These are phyloP conservation scores for Theretra japonica DNA, from an alignment of 2,888 invertebrate genomes.

Conservation along the genomic window DNA sequence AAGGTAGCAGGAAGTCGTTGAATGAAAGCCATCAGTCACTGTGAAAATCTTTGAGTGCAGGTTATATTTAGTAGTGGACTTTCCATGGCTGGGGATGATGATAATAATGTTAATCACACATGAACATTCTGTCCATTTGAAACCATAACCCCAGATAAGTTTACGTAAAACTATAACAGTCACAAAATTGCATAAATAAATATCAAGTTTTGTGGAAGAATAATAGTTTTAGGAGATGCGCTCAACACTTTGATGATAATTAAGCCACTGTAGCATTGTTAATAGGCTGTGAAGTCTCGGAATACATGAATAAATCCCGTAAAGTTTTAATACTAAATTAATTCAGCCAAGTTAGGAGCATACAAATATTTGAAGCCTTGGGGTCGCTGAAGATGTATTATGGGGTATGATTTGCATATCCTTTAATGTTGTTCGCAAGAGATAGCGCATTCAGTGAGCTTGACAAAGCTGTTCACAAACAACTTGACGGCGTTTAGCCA, in stretches of 20 bases:
- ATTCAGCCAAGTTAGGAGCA: slow-evolving; percentile 1
- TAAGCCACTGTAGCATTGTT: not conserved
- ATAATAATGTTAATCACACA: too few species aligned
- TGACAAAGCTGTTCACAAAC: slow-evolving; percentile 10
- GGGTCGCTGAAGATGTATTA: slow-evolving; percentile 30
- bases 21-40: too few species aligned
- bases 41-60: too few species aligned
- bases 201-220: too few species aligned
- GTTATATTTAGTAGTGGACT: too few species aligned
- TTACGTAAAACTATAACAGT: too few species aligned
- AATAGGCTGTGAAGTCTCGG: not conserved
- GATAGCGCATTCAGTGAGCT: slow-evolving; percentile 2
- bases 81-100: too few species aligned
- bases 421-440: slow-evolving; percentile 30
- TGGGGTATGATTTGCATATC: slow-evolving; percentile 47
- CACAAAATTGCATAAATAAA: too few species aligned
- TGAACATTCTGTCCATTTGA: too few species aligned
- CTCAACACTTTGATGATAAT: not conserved
- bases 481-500: not conserved
- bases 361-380: slow-evolving; percentile 10
- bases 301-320: not conserved
- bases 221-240: too few species aligned
- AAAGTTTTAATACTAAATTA: not conserved
- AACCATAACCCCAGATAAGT: too few species aligned
- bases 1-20: too few species aligned